These are phyloP conservation scores for Poecilia gillii DNA, from an alignment of 2,797 vertebrate genomes.

Conservation along the genomic window DNA sequence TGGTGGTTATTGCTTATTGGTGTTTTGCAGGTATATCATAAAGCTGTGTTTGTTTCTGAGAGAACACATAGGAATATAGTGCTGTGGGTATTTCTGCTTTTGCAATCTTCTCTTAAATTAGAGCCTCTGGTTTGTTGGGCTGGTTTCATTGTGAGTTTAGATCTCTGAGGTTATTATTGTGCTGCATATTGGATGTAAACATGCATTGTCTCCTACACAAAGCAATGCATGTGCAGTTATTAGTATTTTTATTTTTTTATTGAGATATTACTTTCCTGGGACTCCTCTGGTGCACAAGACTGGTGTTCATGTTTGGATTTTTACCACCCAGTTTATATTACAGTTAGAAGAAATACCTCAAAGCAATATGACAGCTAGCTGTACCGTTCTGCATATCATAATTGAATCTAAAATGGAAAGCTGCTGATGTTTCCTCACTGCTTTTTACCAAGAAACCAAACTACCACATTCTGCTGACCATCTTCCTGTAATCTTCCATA, in stretches of 20 bases:
- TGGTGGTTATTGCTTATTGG: constrained; percentile 24
- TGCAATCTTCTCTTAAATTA: constrained; percentile 14
- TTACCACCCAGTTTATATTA: constrained; percentile 11
- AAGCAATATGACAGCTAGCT: constrained; percentile 8
- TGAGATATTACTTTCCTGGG: background rate
- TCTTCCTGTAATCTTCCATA: constrained; percentile 13
- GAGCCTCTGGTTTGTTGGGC: background rate
- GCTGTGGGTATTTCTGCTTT: constrained; percentile 12
- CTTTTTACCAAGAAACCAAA: constrained; percentile 12
- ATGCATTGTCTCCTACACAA: background rate
- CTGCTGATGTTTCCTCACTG: constrained; percentile 6
- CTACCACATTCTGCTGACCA: constrained; percentile 1
- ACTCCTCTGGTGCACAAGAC: background rate
- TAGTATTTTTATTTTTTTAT: constrained; percentile 2
- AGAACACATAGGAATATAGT: constrained; percentile 15
- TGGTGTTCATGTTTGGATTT: constrained; percentile 12
- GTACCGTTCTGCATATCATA: constrained; percentile 48
- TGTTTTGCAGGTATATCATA: constrained; percentile 45
- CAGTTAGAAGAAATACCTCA: constrained; percentile 2
- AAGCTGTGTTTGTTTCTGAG: constrained; percentile 32
- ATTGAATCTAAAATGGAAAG: constrained; percentile 47
- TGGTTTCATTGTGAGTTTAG: constrained; percentile 6
- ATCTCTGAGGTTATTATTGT: constrained; percentile 8
- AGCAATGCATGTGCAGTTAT: background rate
- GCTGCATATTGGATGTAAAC: background rate